phyloP scores from a whole-genome alignment of 2,113 vertebrate genomes.

The Cyanoramphus novaezelandiae region DNA sequence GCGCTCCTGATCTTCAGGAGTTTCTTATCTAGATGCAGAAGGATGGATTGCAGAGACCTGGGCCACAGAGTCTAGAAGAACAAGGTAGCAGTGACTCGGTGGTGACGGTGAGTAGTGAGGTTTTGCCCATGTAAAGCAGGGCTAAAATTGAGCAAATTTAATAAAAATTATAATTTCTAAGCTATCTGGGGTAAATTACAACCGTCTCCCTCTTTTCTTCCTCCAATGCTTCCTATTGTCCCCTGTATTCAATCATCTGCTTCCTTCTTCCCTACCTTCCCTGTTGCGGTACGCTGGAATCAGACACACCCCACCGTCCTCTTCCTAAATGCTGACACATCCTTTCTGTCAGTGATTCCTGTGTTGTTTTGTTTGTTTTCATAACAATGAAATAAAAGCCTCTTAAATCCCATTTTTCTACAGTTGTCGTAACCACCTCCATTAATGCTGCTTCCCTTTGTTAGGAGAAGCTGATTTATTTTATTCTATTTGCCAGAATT shows the following conservation, averaged over 20 bases:
- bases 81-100: not conserved
- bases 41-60: not conserved
- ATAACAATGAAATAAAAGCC: not conserved
- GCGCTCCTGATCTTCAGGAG: not conserved
- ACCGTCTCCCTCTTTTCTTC: not conserved
- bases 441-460: conserved; percentile 15
- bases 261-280: not conserved
- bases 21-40: not conserved
- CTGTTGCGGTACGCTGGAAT: too few species aligned
- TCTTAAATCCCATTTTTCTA: not conserved
- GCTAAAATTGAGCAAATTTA: not conserved
- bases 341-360: not conserved
- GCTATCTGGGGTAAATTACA: not conserved
- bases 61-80: not conserved
- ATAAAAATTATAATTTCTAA: not conserved
- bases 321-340: not conserved
- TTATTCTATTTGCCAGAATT: conserved; percentile 35
- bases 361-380: not conserved
- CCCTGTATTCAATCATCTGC: not conserved
- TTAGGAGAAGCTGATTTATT: conserved; percentile 18
- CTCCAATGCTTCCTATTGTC: not conserved
- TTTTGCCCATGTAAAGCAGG: not conserved
- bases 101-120: not conserved
- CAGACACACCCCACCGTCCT: not conserved
- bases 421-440: not conserved